Base-by-base conservation (phyloP, 2,888 invertebrate genomes). In the Rhagophthalmus giganteus region DNA sequence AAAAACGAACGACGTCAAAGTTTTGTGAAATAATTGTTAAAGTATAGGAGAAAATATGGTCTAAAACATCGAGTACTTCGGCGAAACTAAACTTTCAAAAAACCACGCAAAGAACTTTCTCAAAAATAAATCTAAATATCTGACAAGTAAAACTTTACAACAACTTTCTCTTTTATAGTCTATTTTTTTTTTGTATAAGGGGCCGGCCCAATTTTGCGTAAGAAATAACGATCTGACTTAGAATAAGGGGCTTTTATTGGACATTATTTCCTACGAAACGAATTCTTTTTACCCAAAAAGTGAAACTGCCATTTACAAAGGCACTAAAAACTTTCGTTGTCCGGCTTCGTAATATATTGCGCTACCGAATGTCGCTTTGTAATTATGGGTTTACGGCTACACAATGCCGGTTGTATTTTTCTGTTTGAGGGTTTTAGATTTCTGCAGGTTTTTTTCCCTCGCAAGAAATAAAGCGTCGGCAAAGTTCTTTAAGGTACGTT, bases 261-360 rank as follows among this genome's bases (percentile, higher is more conserved):
- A 41, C 45, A 54, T 57, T 54, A 48, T 51, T 39, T 11, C 38
- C 20, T 10, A 37, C 20, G 46, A 47, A 47, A 52, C 42, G 54
- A 55, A 58, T 52, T 58, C 58, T 58, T 55, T 57, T 51, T 56
- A 48, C 14, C 35, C 44, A 56, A 59, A 59, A 59, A 59, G 55
- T 55, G 54, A 59, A 59, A 59, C 55, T 47, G 42, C 31, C 49
- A 46, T 33, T 53, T 25, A 57, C 53, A 54, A 52, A 48, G 46
- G 54, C 31, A 41, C 28, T 55, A 59, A 59, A 59, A 59, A 59
- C 55, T 59, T 48, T 55, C 57, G 53, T 52, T 54, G 56, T 55
- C 53, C 49, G 25, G 45, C 35, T 56, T 46, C 15, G 49, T 57
- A 52, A 57, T 51, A 55, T 55, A 59, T 59, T 50, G 55, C 46